Percentiles rank a stretch among this genome's conserved stretches.
These are phyloP conservation scores for Xenopus borealis DNA, from an alignment of 2,113 vertebrate species.

Conservation along the genomic window DNA sequence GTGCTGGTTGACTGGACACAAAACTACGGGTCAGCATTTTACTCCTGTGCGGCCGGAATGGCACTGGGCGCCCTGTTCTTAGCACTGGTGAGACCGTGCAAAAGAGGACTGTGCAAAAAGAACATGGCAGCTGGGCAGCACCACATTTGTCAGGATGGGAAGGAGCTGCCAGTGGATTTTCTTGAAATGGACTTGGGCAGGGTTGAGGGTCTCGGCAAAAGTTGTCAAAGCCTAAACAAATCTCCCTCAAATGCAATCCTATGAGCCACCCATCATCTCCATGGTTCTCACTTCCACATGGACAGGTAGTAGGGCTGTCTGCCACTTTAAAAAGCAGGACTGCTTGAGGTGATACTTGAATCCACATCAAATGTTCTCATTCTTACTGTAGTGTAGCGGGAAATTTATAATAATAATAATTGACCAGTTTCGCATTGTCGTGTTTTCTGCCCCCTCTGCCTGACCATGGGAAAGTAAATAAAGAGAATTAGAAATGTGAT, in stretches of 20 bases:
- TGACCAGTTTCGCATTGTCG: no score
- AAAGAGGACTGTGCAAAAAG: conserved; percentile 58
- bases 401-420: no score
- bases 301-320: no score
- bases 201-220: conserved; percentile 56
- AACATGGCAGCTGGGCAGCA: not conserved
- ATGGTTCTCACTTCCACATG: not conserved
- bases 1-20: conserved; percentile 81
- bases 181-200: conserved; percentile 81
- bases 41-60: conserved; percentile 85
- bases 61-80: conserved; percentile 75
- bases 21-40: conserved; percentile 89
- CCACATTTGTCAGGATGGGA: not conserved
- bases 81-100: conserved; percentile 78
- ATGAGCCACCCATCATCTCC: not conserved
- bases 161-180: conserved; percentile 74
- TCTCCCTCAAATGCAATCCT: not conserved
- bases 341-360: no score
- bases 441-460: no score
- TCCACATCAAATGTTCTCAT: no score
- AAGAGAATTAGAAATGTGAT: no score
- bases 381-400: no score
- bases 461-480: no score
- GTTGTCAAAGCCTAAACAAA: conserved; percentile 38
- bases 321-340: no score